phyloP scores from a whole-genome alignment of 92 coral and sea anemone species.

The Zoanthus sansibaricus region DNA sequence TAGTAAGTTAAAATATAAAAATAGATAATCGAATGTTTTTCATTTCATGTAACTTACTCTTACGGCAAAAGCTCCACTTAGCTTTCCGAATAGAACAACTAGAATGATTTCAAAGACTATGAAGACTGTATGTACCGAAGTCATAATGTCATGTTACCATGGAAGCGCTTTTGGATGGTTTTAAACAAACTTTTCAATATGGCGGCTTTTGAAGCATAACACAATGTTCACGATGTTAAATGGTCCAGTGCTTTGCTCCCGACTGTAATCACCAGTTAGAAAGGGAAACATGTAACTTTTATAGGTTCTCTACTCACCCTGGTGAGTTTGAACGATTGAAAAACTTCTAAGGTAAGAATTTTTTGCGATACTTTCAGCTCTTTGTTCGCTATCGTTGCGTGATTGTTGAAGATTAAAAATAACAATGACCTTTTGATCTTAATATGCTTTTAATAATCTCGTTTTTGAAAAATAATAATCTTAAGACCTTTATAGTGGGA shows the following conservation, averaged over 20 bases:
- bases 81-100: too few species aligned
- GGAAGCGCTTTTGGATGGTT: too few species aligned
- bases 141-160: not conserved
- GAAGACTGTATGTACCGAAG: too few species aligned
- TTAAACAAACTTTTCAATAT: too few species aligned
- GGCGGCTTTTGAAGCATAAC: not conserved
- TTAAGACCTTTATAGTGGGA: not conserved
- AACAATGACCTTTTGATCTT: conserved; percentile 5
- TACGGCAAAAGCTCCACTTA: too few species aligned
- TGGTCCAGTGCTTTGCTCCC: conserved; percentile 2
- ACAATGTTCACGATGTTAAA: not conserved
- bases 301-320: conserved; percentile 14
- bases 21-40: too few species aligned
- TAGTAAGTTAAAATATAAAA: too few species aligned
- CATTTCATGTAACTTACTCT: too few species aligned
- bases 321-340: conserved; percentile 35
- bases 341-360: conserved; percentile 37
- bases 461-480: not conserved
- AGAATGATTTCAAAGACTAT: too few species aligned
- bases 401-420: not conserved
- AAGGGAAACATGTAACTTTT: conserved; percentile 37
- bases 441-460: not conserved
- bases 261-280: conserved; percentile 15
- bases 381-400: not conserved
- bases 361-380: conserved; percentile 3